Evolutionary conservation across 2,888 invertebrate species (phyloP), one percentile per base, ranked within the genome.

Genomic region (Psylliodes chrysocephalus): DNA sequence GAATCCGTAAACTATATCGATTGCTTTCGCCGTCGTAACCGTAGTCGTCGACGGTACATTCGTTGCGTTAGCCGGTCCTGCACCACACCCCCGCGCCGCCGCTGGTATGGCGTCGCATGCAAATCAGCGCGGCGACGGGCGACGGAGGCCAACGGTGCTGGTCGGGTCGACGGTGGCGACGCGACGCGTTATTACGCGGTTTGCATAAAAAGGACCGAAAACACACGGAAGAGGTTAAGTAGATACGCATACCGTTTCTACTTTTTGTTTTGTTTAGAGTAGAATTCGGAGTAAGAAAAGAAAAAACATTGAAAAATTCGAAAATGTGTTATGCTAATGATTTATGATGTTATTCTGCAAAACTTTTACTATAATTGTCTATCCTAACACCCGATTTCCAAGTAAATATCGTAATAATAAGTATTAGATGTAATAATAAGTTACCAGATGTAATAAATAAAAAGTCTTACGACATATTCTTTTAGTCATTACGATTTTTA

Each of bases 161-260:
- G 71, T 68, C 18, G 77, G 73, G 52, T 19, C 44, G 63, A 56
- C 73, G 75, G 72, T 77, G 86, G 85, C 84, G 85, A 83, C 79
- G 84, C 86, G 86, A 84, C 81, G 79, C 84, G 85, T 86, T 86
- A 85, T 85, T 86, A 86, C 85, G 86, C 84, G 85, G 84, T 86
- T 86, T 85, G 86, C 86, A 86, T 87, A 85, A 86, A 85, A 81
- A 78, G 67, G 66, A 71, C 64, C 60, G 17, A 55, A 55, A 46
- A 46, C 10, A 17, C 12, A 17, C 40, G 40, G 40, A 40, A 40
- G 17, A n/a, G 17, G 8, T 17, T 15, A n/a, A 7, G 12, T 1
- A n/a, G 8, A 40, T 35, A 35, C 14, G 14, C 5, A 40, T 10
- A 35, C 10, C 40, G n/a, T 1, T 40, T 17, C 17, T 40, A 12